Evolutionary conservation across 2,888 invertebrate genomes (phyloP).

Genomic region (Onthophagus sagittarius): DNA sequence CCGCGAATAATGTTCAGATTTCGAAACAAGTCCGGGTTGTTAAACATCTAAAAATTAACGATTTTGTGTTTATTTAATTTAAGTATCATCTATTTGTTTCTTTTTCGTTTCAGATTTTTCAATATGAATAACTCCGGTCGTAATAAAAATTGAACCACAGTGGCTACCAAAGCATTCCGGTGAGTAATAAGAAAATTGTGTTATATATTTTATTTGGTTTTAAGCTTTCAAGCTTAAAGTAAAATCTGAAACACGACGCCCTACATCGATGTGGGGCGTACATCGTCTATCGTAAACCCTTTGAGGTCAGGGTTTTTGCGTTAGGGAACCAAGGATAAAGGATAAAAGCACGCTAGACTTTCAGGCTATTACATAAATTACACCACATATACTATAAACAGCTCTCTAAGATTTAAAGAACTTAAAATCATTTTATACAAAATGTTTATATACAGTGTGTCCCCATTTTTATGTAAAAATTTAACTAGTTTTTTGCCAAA

Average conservation of each 20-base stretch:
- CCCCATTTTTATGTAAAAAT: no score
- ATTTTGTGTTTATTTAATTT: no score
- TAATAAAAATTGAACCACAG: constrained; percentile 21
- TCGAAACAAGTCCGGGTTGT: no score
- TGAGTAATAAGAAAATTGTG: constrained; percentile 11
- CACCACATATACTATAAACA: not conserved
- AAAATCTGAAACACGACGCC: not conserved
- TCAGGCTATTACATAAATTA: not conserved
- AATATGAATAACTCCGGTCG: constrained; percentile 8
- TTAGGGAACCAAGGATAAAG: not conserved
- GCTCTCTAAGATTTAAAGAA: no score
- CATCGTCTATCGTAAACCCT: not conserved
- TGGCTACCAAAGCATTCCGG: constrained; percentile 24
- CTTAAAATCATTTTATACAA: no score
- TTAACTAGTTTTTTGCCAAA: no score
- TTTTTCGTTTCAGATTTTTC: constrained; percentile 16
- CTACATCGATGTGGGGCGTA: no score
- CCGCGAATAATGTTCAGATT: no score
- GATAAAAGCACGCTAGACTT: not conserved
- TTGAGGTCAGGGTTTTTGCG: not conserved
- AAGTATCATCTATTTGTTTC: not conserved
- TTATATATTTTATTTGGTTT: not conserved
- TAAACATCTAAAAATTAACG: no score
- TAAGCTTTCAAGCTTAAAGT: not conserved
- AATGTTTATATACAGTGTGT: no score